Evolutionary conservation across 2,113 vertebrate genomes (phyloP).

Genomic region (Proterorhinus semilunaris): DNA sequence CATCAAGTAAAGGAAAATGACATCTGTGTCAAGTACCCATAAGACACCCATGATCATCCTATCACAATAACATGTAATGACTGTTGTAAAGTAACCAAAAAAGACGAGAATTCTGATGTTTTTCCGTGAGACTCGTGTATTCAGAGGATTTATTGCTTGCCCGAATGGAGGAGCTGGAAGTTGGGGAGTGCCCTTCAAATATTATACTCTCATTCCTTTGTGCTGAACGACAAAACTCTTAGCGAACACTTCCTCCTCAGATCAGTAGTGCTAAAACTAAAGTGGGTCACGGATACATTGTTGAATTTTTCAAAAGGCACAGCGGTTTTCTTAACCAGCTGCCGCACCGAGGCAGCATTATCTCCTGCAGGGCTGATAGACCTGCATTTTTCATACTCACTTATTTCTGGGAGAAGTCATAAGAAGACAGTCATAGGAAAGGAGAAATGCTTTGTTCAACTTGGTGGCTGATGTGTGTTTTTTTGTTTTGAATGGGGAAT

Average conservation of each 20-base stretch:
- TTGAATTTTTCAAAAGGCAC: slow-evolving; percentile 8
- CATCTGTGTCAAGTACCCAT: no score
- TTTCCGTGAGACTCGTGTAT: no score
- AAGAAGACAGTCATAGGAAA: neutral
- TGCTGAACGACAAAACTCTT: neutral
- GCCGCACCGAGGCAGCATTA: neutral
- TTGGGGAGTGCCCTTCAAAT: no score
- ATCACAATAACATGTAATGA: no score
- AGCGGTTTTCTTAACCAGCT: slow-evolving; percentile 6
- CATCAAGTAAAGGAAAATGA: no score
- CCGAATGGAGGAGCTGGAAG: no score
- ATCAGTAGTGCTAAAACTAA: slow-evolving; percentile 2
- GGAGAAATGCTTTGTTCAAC: neutral
- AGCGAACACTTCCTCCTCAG: neutral
- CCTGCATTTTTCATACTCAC: neutral
- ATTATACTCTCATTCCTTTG: neutral
- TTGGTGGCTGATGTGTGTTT: neutral
- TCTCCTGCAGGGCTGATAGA: neutral
- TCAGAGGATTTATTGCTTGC: no score
- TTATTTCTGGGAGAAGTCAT: neutral
- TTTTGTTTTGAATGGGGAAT: neutral
- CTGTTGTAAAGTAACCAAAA: no score
- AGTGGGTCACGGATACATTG: slow-evolving; percentile 7
- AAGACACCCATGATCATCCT: no score
- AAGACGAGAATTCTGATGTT: no score